phyloP scores from a whole-genome alignment of 2,113 vertebrate genomes.

The Mohoua ochrocephala region DNA sequence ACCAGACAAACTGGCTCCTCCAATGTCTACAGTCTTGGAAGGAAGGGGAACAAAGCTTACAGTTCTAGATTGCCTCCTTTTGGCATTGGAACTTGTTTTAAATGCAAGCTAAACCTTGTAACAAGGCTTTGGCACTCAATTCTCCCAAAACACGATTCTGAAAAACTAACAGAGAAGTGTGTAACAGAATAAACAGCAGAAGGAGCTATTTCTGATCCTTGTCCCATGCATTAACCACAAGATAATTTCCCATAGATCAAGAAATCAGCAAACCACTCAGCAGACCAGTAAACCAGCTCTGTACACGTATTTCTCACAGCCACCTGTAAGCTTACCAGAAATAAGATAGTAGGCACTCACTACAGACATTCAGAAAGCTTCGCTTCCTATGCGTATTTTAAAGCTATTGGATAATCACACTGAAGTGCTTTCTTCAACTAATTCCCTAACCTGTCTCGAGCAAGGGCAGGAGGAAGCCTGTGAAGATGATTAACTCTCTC shows the following conservation, averaged over 20 bases:
- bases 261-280: neutral
- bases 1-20: neutral
- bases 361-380: neutral
- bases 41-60: neutral
- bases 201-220: neutral
- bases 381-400: neutral
- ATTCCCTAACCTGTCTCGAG: neutral
- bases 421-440: neutral
- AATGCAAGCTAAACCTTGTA: neutral
- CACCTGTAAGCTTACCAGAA: neutral
- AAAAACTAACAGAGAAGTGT: neutral
- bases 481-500: constrained; percentile 14
- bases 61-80: neutral
- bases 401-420: neutral
- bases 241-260: neutral
- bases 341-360: neutral
- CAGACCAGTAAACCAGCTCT: neutral
- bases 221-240: neutral
- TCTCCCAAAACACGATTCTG: neutral
- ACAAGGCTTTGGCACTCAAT: neutral
- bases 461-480: neutral
- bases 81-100: neutral
- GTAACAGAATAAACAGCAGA: neutral
- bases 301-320: neutral
- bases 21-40: neutral